Percentiles rank a stretch among this genome's conserved stretches.
phyloP scores from a whole-genome alignment of 1,140 invertebrate species.

The Cydia pomonella region DNA sequence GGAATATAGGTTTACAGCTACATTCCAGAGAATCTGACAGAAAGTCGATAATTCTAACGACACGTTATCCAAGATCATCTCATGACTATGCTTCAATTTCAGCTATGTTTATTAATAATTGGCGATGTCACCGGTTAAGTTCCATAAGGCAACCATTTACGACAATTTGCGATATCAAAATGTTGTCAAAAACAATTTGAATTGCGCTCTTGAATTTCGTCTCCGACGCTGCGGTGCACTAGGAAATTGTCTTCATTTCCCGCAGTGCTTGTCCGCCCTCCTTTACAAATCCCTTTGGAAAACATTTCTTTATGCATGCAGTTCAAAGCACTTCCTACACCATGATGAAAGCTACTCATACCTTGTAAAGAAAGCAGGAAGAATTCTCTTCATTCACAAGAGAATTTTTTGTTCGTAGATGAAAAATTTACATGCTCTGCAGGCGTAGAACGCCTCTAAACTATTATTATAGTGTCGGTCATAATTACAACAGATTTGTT shows the following conservation, averaged over 20 bases:
- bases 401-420: not conserved
- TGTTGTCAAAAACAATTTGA: not conserved
- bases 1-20: too few species aligned
- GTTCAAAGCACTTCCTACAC: constrained; percentile 47
- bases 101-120: too few species aligned
- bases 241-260: constrained; percentile 51
- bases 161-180: not conserved
- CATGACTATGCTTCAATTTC: too few species aligned
- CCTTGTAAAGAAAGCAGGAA: constrained; percentile 13
- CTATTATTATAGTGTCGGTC: not conserved
- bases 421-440: not conserved
- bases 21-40: too few species aligned
- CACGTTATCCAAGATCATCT: too few species aligned
- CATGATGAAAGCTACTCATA: constrained; percentile 41
- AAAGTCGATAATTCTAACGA: too few species aligned
- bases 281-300: constrained; percentile 40
- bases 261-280: constrained; percentile 45
- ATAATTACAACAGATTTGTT: too few species aligned
- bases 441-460: not conserved
- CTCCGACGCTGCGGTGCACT: constrained; percentile 32
- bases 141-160: too few species aligned
- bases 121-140: too few species aligned
- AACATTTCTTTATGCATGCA: constrained; percentile 46
- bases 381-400: not conserved
- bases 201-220: not conserved